Evolutionary conservation across 2,888 invertebrate species (phyloP), one percentile per base, ranked within the genome.

Genomic region (Thalpophila matura): DNA sequence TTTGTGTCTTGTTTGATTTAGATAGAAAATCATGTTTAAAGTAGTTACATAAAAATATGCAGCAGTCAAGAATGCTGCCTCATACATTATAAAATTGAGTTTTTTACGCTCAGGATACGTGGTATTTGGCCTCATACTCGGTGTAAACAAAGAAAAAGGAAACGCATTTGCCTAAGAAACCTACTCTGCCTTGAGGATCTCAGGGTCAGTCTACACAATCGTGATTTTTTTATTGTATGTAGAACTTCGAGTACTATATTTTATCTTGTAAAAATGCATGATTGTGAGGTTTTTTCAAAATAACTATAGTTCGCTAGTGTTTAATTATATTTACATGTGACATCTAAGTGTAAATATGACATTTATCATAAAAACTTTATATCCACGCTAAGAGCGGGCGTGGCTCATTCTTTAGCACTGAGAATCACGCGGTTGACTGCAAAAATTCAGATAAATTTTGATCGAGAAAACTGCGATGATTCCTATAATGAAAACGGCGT

Each of bases 131-230:
- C 47, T 46, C 12, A 14, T 46, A 20, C 59, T 46, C 3, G 2
- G 38, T 46, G 46, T 29, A 46, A 42, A 68, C 29, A 68, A 47
- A 68, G 60, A 60, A 46, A 64, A 62, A 42, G 62, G 69, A 68
- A 58, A 47, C 29, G 24, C 46, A 42, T 64, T 61, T 33, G 51
- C 27, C 26, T 55, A 56, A n/a, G 16, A 40, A 51, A 42, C 46
- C 5, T 58, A 47, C 42, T 51, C 14, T 27, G 46, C 45, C 12
- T 63, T 63, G 31, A 63, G 63, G 20, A 55, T 51, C 65, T 16
- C 40, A 40, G 14, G 50, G 57, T n/a, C 7, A 20, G 29, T n/a
- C n/a, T 5, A 5, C 1, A 22, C 12, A 18, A 49, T 24, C 14
- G 33, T 14, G n/a, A 2, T 14, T n/a, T 16, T 5, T 31, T n/a